Percentiles rank a stretch among this genome's conserved stretches.
phyloP scores from a whole-genome alignment of 2,797 vertebrate genomes.

The Hoplostethus mediterraneus region DNA sequence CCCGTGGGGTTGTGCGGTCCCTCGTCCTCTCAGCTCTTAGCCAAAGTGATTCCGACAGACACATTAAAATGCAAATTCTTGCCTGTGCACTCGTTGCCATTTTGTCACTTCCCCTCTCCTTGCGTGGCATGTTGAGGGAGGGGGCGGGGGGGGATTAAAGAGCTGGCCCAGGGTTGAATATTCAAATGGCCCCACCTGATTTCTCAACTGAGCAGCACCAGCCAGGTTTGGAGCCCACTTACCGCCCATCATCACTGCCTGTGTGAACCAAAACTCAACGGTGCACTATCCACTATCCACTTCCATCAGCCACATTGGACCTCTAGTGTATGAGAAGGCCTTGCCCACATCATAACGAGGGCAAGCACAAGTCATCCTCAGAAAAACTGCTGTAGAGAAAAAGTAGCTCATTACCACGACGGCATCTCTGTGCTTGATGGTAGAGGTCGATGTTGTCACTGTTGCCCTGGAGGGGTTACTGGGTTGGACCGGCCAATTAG shows the following conservation, averaged over 20 bases:
- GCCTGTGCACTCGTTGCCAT: slow-evolving; percentile 83
- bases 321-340: slow-evolving; percentile 5
- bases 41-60: slow-evolving; percentile 87
- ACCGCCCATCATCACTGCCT: slow-evolving; percentile 63
- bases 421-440: slow-evolving; percentile 25
- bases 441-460: slow-evolving; percentile 65
- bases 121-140: slow-evolving; percentile 78
- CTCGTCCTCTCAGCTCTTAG: slow-evolving; percentile 65
- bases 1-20: slow-evolving; percentile 70
- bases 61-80: slow-evolving; percentile 95
- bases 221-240: slow-evolving; percentile 65
- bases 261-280: slow-evolving; percentile 46
- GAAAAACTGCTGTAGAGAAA: slow-evolving; percentile 45
- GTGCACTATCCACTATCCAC: background rate
- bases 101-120: slow-evolving; percentile 90
- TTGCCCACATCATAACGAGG: slow-evolving; percentile 40
- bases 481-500: slow-evolving; percentile 64
- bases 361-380: slow-evolving; percentile 40
- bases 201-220: slow-evolving; percentile 70
- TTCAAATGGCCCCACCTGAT: slow-evolving; percentile 83
- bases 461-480: slow-evolving; percentile 52
- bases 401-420: slow-evolving; percentile 57
- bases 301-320: slow-evolving; percentile 1
- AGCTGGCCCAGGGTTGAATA: slow-evolving; percentile 86
- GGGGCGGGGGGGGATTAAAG: slow-evolving; percentile 91